These are phyloP conservation scores for Pteromalus puparum DNA, from an alignment of 1,140 invertebrate species.

Conservation along the genomic window DNA sequence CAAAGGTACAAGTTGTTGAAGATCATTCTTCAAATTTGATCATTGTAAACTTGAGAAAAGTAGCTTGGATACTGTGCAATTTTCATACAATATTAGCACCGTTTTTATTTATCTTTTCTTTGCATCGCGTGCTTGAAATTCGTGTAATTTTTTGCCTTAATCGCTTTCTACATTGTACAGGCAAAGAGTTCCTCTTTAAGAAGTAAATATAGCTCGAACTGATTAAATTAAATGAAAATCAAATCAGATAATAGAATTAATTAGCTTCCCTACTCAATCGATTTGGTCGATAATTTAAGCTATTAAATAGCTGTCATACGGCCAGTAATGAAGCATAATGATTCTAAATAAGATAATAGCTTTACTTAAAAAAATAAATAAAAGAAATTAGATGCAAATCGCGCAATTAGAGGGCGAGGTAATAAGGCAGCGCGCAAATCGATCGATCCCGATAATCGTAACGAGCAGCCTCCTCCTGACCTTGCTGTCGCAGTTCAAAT, in stretches of 20 bases:
- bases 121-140: neutral
- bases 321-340: neutral
- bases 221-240: neutral
- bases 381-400: neutral
- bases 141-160: neutral
- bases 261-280: neutral
- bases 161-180: neutral
- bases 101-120: slow-evolving; percentile 38
- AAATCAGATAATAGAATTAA: neutral
- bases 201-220: neutral
- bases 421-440: neutral
- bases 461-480: neutral
- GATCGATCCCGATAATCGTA: neutral
- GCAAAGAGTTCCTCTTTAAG: neutral
- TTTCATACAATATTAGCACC: neutral
- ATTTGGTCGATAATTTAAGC: neutral
- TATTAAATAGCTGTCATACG: too few species aligned
- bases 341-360: neutral
- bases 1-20: too few species aligned
- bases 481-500: slow-evolving; percentile 41
- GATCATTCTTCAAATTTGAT: neutral
- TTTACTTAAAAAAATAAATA: neutral
- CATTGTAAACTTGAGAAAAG: neutral
- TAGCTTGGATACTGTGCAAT: neutral
- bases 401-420: neutral